phyloP scores from a whole-genome alignment of 2,797 vertebrate genomes.

The Novumbra hubbsi region DNA sequence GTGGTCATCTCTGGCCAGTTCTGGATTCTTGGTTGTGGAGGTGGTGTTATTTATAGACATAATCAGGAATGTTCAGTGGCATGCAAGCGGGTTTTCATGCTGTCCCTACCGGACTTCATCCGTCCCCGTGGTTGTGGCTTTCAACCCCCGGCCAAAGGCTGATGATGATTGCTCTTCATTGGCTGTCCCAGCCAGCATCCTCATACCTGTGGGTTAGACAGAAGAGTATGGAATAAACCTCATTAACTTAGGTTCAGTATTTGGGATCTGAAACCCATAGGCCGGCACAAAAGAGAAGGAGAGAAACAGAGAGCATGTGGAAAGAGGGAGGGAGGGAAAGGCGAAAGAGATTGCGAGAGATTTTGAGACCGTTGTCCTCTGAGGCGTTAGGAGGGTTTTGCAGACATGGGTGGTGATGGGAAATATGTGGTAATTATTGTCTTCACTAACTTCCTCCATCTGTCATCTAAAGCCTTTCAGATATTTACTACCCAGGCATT shows the following conservation, averaged over 20 bases:
- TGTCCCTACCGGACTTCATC: slow-evolving; percentile 53
- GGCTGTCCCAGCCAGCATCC: slow-evolving; percentile 52
- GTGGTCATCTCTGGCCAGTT: not conserved
- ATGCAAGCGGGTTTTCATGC: slow-evolving; percentile 59
- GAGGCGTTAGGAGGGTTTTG: slow-evolving; percentile 37
- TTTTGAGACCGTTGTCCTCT: slow-evolving; percentile 38
- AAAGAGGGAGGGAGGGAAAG: not conserved
- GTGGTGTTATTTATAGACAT: not conserved
- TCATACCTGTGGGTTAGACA: slow-evolving; percentile 72
- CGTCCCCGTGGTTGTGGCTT: slow-evolving; percentile 64
- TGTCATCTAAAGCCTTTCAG: slow-evolving; percentile 73
- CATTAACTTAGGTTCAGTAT: slow-evolving; percentile 56
- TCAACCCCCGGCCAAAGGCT: slow-evolving; percentile 43
- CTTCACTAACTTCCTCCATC: slow-evolving; percentile 67
- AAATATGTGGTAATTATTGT: slow-evolving; percentile 81
- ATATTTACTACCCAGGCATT: slow-evolving; percentile 74
- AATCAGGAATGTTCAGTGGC: slow-evolving; percentile 28
- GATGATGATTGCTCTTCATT: slow-evolving; percentile 67
- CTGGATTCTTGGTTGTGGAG: not conserved
- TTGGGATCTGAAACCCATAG: slow-evolving; percentile 66
- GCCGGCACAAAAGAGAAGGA: slow-evolving; percentile 28
- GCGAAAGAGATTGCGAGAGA: slow-evolving; percentile 21
- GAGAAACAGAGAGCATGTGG: not conserved
- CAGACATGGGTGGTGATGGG: slow-evolving; percentile 69
- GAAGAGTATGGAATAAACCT: slow-evolving; percentile 55